Evolutionary conservation across 1,140 invertebrate genomes (phyloP).

Genomic region (Nasonia giraulti): DNA sequence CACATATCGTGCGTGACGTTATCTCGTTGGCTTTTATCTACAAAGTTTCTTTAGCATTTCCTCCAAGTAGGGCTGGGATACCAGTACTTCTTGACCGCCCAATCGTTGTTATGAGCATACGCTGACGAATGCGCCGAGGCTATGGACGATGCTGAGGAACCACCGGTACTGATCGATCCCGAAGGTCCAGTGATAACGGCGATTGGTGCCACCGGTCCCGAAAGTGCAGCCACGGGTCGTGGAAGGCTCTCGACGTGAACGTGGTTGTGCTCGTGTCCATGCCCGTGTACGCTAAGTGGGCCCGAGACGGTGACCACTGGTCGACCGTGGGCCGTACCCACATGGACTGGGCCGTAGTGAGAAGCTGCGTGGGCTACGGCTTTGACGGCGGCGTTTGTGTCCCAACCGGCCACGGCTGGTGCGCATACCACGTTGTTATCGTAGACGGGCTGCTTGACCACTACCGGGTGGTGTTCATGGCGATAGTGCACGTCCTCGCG

Average conservation of each 20-base stretch:
- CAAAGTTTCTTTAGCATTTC: neutral
- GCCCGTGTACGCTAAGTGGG: neutral
- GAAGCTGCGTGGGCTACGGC: slow-evolving; percentile 27
- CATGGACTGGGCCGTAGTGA: slow-evolving; percentile 46
- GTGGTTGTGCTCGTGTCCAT: neutral
- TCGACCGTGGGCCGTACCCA: slow-evolving; percentile 20
- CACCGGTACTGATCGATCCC: slow-evolving; percentile 53
- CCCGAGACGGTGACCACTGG: slow-evolving; percentile 48
- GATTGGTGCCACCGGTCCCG: slow-evolving; percentile 63
- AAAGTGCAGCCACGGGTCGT: neutral
- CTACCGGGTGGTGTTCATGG: neutral
- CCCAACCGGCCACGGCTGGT: neutral
- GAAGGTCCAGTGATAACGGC: slow-evolving; percentile 69
- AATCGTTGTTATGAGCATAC: slow-evolving; percentile 59
- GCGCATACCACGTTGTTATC: neutral
- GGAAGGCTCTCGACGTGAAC: neutral
- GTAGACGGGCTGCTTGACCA: neutral
- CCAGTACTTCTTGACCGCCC: slow-evolving; percentile 44
- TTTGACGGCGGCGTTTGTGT: slow-evolving; percentile 1
- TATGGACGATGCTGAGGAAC: neutral
- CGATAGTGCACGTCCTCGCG: neutral
- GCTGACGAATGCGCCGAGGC: neutral
- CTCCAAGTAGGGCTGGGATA: slow-evolving; percentile 1
- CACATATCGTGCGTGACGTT: neutral
- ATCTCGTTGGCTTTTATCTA: neutral